Evolutionary conservation across 2,797 vertebrate genomes (phyloP).

Genomic region (Chiroxiphia lanceolata): DNA sequence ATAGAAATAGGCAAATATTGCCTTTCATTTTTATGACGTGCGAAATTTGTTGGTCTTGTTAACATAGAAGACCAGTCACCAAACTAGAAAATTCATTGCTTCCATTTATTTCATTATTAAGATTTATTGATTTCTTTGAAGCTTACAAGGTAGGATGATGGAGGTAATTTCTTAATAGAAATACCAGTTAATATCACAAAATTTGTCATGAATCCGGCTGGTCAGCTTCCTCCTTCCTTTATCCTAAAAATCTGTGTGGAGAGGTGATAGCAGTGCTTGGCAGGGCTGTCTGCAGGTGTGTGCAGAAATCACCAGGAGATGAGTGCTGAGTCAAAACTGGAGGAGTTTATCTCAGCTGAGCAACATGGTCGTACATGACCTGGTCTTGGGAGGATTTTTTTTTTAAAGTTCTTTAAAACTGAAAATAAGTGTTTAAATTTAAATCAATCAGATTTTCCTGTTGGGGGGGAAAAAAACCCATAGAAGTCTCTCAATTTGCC

Average conservation of each 20-base stretch:
- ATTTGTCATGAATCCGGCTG: not conserved
- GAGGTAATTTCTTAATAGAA: constrained; percentile 65
- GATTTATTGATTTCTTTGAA: constrained; percentile 52
- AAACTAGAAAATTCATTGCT: not conserved
- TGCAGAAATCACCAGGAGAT: not conserved
- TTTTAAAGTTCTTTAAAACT: not conserved
- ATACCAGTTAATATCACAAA: constrained; percentile 67
- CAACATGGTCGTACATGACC: not conserved
- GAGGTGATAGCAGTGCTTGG: not conserved
- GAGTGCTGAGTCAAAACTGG: not conserved
- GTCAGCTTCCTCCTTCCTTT: not conserved
- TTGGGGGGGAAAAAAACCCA: not conserved
- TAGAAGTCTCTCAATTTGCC: not conserved
- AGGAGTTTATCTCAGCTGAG: not conserved
- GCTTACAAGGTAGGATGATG: constrained; percentile 26
- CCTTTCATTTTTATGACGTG: not conserved
- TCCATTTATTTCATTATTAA: constrained; percentile 41
- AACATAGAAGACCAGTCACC: not conserved
- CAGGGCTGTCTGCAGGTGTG: not conserved
- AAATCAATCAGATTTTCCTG: not conserved
- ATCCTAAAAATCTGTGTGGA: not conserved
- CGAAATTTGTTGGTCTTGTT: not conserved
- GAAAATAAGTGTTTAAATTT: not conserved
- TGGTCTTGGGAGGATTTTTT: not conserved
- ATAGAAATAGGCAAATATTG: not conserved